These are phyloP conservation scores for Drosophila truncata DNA, from an alignment of 1,140 invertebrate species.

Conservation along the genomic window DNA sequence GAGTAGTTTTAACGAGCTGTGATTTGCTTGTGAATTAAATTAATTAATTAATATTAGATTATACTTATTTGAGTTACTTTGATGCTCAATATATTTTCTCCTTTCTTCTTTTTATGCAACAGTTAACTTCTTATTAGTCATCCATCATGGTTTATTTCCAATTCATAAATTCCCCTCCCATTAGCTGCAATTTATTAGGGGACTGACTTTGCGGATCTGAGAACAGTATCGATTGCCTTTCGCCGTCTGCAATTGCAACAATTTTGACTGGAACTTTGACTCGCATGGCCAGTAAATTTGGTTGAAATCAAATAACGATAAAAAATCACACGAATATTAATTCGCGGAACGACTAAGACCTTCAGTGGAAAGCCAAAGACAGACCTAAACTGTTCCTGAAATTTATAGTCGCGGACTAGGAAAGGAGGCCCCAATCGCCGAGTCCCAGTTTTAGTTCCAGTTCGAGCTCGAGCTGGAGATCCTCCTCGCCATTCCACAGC, in stretches of 20 bases:
- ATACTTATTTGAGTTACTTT: not conserved
- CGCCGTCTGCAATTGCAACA: constrained; percentile 34
- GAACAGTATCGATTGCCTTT: constrained; percentile 1
- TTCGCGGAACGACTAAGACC: constrained; percentile 79
- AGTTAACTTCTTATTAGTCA: not conserved
- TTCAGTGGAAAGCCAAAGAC: constrained; percentile 46
- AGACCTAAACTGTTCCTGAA: constrained; percentile 68
- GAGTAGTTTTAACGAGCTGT: not conserved
- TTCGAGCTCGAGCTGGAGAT: constrained; percentile 7
- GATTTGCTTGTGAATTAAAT: not conserved
- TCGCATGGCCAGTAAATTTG: constrained; percentile 56
- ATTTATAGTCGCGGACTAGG: constrained; percentile 80
- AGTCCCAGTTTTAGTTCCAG: constrained; percentile 23
- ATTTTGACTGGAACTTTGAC: constrained; percentile 53
- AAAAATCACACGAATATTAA: constrained; percentile 85
- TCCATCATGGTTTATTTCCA: not conserved
- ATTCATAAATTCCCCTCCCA: not conserved
- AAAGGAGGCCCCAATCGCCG: constrained; percentile 50
- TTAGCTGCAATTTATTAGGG: constrained; percentile 4
- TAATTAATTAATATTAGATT: not conserved
- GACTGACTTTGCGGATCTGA: not conserved
- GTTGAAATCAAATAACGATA: constrained; percentile 81
- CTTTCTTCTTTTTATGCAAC: too few relatives aligned
- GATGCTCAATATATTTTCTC: not conserved
- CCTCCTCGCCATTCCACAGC: constrained; percentile 46